Base-by-base conservation (phyloP, 2,797 vertebrate species). In the Rhinogobio ventralis region DNA sequence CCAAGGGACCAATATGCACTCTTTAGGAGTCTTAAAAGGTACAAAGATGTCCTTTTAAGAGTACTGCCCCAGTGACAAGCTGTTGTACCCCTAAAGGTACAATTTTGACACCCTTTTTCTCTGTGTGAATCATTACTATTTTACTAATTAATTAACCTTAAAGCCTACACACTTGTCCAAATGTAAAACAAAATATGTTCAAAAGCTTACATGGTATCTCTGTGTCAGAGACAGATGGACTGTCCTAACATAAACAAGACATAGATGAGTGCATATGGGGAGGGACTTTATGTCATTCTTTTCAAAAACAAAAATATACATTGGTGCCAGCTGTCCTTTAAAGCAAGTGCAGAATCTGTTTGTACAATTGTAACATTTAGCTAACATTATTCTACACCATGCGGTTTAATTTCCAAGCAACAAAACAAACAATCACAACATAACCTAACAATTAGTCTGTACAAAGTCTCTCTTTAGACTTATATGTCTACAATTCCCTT, bases 361-460 rank as follows among this genome's bases (percentile, higher is more conserved):
- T 66, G 67, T 67, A 80, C 64, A 51, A 11, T 51, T 85, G 87
- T 79, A 68, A 11, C 33, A 55, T 33, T 7, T 39, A 49, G 42
- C 55, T 74, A 46, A 53, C 13, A 46, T 60, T 68, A 60, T 64
- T 76, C 68, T 25, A 76, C 11, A 73, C 39, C 33, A 82, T 42
- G 8, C 25, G 42, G 82, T 36, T 85, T 76, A 17, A 86, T 75
- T 75, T 84, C 68, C 33, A 77, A 73, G 74, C 78, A 90, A 76
- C 85, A 64, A 74, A 66, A 33, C 76, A 85, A 89, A 87, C 80
- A 87, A 73, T 23, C 30, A 73, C 14, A 23, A 84, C 51, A 82
- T 49, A 80, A 86, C 76, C 57, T 15, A 49, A 20, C 15, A 81
- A 75, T 51, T 72, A 57, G 30, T 51, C 71, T 53, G 72, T 80